Percentiles rank a stretch among this genome's conserved stretches.
Conservation (phyloP, 30 jellyfish, hydroid and myxozoan genomes). For the Hydractinia symbiolongicarpus region DNA sequence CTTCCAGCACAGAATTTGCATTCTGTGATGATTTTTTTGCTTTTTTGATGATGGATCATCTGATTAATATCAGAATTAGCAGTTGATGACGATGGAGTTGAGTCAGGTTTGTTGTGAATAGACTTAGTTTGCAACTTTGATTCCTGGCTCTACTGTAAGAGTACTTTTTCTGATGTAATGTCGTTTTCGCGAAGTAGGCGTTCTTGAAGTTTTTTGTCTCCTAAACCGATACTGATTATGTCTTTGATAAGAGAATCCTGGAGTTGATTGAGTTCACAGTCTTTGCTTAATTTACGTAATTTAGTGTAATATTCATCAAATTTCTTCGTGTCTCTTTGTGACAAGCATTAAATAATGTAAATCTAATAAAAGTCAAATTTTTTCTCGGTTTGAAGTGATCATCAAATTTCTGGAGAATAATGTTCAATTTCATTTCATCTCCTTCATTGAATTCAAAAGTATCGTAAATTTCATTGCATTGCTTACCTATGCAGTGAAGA, state of each 20-base stretch:
- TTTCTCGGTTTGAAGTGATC: conserved; percentile 45
- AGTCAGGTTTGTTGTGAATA: conserved; percentile 10
- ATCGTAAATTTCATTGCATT: conserved; percentile 19
- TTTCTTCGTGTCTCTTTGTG: not conserved
- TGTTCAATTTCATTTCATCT: too few relatives aligned
- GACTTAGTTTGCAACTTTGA: conserved; percentile 6
- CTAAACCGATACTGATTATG: conserved; percentile 43
- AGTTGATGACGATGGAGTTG: conserved; percentile 1
- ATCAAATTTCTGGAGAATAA: too few relatives aligned
- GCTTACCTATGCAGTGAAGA: conserved; percentile 14
- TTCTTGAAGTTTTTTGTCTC: conserved; percentile 53
- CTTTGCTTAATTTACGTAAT: conserved; percentile 47
- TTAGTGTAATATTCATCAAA: conserved; percentile 38
- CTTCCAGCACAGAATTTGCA: conserved; percentile 63
- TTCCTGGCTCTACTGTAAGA: not conserved
- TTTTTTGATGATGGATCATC: not conserved
- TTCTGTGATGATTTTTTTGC: not conserved
- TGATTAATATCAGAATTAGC: not conserved
- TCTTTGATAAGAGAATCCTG: conserved; percentile 54
- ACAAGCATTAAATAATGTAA: conserved; percentile 41
- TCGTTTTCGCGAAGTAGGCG: conserved; percentile 53
- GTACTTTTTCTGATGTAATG: conserved; percentile 21
- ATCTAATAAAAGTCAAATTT: conserved; percentile 40
- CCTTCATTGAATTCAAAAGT: not conserved
- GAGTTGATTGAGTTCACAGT: conserved; percentile 45